Conservation (phyloP, 2,888 invertebrate genomes). For the Eupithecia dodoneata region DNA sequence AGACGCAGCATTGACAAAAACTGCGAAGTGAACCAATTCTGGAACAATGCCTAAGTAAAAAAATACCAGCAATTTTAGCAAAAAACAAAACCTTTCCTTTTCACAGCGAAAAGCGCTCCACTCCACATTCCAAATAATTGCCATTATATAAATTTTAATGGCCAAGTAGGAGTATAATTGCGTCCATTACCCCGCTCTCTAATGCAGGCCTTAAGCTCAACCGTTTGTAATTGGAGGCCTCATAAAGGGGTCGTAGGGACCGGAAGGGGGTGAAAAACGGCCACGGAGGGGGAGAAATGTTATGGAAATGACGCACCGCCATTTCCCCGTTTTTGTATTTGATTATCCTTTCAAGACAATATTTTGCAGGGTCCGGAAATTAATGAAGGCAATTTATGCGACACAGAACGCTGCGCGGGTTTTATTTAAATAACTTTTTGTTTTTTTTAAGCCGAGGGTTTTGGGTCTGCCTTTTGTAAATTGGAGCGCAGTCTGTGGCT, state of each 20-base stretch:
- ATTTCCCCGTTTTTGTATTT: slow-evolving; percentile 84
- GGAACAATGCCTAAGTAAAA: slow-evolving; percentile 35
- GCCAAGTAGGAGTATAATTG: slow-evolving; percentile 60
- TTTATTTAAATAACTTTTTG: slow-evolving; percentile 82
- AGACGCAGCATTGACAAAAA: slow-evolving; percentile 14
- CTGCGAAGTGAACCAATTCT: slow-evolving; percentile 21
- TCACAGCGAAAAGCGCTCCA: slow-evolving; percentile 45
- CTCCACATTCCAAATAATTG: slow-evolving; percentile 50
- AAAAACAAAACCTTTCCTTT: slow-evolving; percentile 37
- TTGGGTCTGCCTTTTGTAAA: slow-evolving; percentile 77
- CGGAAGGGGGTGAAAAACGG: slow-evolving; percentile 75
- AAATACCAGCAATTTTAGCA: slow-evolving; percentile 29
- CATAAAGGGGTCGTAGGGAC: slow-evolving; percentile 77
- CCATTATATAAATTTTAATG: slow-evolving; percentile 52
- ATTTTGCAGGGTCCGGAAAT: slow-evolving; percentile 83
- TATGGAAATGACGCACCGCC: slow-evolving; percentile 84
- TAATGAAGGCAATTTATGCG: slow-evolving; percentile 84
- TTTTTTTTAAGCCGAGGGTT: slow-evolving; percentile 68
- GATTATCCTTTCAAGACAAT: slow-evolving; percentile 85
- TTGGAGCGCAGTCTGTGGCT: slow-evolving; percentile 69
- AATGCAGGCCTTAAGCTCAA: slow-evolving; percentile 80
- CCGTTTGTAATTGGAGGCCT: slow-evolving; percentile 81
- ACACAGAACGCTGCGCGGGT: slow-evolving; percentile 74
- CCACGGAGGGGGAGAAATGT: slow-evolving; percentile 66
- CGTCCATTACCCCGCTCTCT: slow-evolving; percentile 62